Conservation (phyloP, 2,797 vertebrate species). For the Gymnoscopelus microlampas region DNA sequence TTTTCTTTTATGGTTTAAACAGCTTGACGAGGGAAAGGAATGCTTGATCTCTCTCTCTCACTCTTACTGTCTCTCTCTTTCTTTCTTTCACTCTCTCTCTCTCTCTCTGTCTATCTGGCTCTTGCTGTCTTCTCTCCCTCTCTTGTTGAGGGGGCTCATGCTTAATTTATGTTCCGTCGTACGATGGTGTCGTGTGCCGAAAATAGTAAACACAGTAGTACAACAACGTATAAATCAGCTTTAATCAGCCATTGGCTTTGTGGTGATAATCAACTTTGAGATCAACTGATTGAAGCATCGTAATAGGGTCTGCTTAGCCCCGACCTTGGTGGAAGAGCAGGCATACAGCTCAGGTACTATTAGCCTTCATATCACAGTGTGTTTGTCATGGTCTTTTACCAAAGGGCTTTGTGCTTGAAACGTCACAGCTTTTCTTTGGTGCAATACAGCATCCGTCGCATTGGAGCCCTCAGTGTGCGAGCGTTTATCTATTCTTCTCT, state of each 20-base stretch:
- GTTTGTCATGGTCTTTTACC: constrained; percentile 4
- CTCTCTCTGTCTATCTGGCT: constrained; percentile 10
- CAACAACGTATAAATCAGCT: too few relatives aligned
- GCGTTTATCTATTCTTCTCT: too few relatives aligned
- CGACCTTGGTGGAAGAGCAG: constrained; percentile 14
- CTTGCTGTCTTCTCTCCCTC: constrained; percentile 13
- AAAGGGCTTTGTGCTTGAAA: too few relatives aligned
- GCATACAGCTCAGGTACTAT: constrained; percentile 9
- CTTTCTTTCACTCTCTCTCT: constrained; percentile 13
- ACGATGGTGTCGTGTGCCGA: too few relatives aligned
- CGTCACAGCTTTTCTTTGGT: too few relatives aligned
- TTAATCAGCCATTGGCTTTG: constrained; percentile 22
- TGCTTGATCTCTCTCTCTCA: constrained; percentile 29
- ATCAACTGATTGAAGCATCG: constrained; percentile 9
- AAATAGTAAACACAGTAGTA: too few relatives aligned
- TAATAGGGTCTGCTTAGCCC: neutral
- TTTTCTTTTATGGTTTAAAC: constrained; percentile 61
- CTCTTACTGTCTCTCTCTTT: constrained; percentile 21
- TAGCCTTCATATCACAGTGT: constrained; percentile 24
- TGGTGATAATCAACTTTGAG: constrained; percentile 22
- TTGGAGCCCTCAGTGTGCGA: too few relatives aligned
- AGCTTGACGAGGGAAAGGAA: constrained; percentile 46
- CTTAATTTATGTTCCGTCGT: too few relatives aligned
- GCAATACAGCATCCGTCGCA: too few relatives aligned
- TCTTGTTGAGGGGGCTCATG: neutral